These are phyloP conservation scores for Parochlus steinenii DNA, from an alignment of 2,888 invertebrate species.

Conservation along the genomic window DNA sequence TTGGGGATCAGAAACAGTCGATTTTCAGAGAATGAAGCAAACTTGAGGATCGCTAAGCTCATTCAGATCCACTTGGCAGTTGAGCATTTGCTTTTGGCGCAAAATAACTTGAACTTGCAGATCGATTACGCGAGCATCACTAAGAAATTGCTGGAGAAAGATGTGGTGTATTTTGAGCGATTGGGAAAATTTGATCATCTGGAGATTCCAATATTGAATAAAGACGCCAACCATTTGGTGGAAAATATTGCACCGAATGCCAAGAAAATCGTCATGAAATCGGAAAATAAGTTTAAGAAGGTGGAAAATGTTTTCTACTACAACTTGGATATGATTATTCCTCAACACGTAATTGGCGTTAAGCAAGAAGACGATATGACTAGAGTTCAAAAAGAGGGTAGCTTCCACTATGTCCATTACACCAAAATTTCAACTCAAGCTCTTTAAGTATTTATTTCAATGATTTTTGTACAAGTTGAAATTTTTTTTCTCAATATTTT, in stretches of 20 bases:
- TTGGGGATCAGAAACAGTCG: constrained; percentile 26
- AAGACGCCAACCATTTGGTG: constrained; percentile 20
- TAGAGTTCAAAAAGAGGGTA: not conserved
- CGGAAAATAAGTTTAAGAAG: constrained; percentile 22
- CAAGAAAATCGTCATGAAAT: constrained; percentile 23
- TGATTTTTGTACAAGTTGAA: not conserved
- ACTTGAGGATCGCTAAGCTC: constrained; percentile 21
- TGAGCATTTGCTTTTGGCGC: constrained; percentile 27
- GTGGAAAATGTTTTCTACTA: constrained; percentile 24
- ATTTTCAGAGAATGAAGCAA: constrained; percentile 21
- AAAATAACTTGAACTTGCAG: constrained; percentile 25
- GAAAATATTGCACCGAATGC: constrained; percentile 19
- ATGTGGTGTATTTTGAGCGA: constrained; percentile 15
- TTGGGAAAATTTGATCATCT: constrained; percentile 22
- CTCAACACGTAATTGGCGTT: constrained; percentile 22
- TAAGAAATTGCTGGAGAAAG: constrained; percentile 22
- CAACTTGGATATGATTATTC: constrained; percentile 25
- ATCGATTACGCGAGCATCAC: constrained; percentile 23
- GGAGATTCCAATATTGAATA: constrained; percentile 22
- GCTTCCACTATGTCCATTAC: constrained; percentile 4
- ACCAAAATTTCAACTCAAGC: not conserved
- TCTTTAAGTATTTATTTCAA: not conserved
- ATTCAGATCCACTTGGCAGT: constrained; percentile 26
- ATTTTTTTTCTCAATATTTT: not conserved
- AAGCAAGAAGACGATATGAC: constrained; percentile 2